A percentile compares a stretch with the other conserved stretches of the same genome.
Evolutionary conservation across 2,888 invertebrate genomes (phyloP).

Genomic region (Drosophila stalkeri): DNA sequence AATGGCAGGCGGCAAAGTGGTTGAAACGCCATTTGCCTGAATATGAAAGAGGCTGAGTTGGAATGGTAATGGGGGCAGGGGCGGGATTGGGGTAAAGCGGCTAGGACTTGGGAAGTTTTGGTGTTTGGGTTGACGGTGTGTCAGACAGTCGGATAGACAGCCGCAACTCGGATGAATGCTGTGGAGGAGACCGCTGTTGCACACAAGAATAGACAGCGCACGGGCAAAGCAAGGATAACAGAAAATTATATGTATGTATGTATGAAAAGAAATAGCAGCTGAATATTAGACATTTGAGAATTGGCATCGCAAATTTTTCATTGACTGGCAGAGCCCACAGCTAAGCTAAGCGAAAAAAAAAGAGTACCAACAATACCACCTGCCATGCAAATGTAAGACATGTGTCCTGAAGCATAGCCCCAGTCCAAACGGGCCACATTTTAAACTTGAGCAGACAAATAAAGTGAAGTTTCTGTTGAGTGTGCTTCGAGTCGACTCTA

Average conservation of each 20-base stretch:
- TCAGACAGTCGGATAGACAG: constrained; percentile 70
- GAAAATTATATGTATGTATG: constrained; percentile 67
- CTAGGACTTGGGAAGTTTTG: constrained; percentile 21
- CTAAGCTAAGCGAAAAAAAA: constrained; percentile 7
- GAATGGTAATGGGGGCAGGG: background rate
- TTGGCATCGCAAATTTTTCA: constrained; percentile 76
- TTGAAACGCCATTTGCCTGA: constrained; percentile 55
- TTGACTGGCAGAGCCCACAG: constrained; percentile 52
- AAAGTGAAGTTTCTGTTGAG: constrained; percentile 53
- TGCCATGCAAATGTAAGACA: constrained; percentile 64
- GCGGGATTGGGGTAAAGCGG: background rate
- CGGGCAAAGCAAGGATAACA: constrained; percentile 48
- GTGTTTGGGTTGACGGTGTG: constrained; percentile 53
- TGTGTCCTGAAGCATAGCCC: constrained; percentile 34
- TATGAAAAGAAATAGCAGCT: constrained; percentile 62
- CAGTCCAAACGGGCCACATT: constrained; percentile 2
- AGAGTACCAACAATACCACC: constrained; percentile 44
- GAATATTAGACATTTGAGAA: constrained; percentile 81
- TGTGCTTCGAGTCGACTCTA: constrained; percentile 31
- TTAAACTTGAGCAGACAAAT: constrained; percentile 60
- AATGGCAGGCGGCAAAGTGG: constrained; percentile 65
- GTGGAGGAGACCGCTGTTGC: background rate
- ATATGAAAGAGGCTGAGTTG: background rate
- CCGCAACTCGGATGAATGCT: constrained; percentile 6
- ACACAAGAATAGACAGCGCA: constrained; percentile 29